These are phyloP conservation scores for Microcebus griseorufus DNA, from an alignment of 2,113 vertebrate species.

Conservation along the genomic window DNA sequence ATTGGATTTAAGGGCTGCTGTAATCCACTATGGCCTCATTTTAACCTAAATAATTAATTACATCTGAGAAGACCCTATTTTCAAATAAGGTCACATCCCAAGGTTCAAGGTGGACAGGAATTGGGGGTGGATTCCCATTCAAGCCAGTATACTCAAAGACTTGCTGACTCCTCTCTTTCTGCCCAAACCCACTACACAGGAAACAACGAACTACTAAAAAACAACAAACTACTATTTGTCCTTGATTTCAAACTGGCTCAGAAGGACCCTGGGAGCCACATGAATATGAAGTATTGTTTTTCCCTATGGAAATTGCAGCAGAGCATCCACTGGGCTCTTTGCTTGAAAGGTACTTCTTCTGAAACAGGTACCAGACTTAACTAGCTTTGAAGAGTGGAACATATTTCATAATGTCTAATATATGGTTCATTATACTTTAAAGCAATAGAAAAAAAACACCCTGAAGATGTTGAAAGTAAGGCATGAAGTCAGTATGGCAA, in stretches of 20 bases:
- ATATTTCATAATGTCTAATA: conserved; percentile 23
- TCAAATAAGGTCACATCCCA: not conserved
- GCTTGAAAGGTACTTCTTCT: not conserved
- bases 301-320: not conserved
- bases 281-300: not conserved
- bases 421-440: conserved; percentile 24
- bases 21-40: not conserved
- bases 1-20: not conserved
- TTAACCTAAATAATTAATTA: not conserved
- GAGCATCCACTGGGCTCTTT: not conserved
- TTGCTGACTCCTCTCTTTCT: not conserved
- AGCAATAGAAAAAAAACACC: not conserved
- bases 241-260: not conserved
- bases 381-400: not conserved
- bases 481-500: not conserved
- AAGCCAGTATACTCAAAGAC: not conserved
- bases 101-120: not conserved
- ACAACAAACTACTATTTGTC: not conserved
- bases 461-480: conserved; percentile 42
- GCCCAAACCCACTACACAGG: not conserved
- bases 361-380: conserved; percentile 48
- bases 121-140: not conserved
- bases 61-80: not conserved
- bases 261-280: not conserved
- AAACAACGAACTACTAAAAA: not conserved